Base-by-base conservation (phyloP, 23 tunicate species). In the Corella eumyota region DNA sequence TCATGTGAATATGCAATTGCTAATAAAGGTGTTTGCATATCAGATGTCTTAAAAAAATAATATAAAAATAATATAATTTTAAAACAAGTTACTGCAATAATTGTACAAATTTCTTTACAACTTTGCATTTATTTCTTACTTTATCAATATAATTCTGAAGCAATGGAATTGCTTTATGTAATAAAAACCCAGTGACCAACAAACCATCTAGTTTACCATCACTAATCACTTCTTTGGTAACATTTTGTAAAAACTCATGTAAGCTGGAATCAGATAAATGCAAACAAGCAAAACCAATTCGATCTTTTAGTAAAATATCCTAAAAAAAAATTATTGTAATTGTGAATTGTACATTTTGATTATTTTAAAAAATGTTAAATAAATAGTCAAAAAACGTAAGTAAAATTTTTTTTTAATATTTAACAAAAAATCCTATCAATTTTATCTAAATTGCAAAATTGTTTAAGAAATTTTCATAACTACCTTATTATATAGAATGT, bases 281-380 rank as follows among this genome's bases (percentile, higher is more conserved):
- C 47, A 70, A 32, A 58, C 94, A 85, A 31, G 84, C 84, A 46
- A 85, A 85, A 25, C 73, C 94, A 36, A 85, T 63, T 22, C 84
- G 68, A 38, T 85, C 94, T 44, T 75, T 50, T 7, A 76, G 19
- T 19, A 58, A 29, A 6, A 76, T 38, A 7, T 58, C 45, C 83
- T 76, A 60, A 24, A n/a, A n/a, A n/a, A n/a, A n/a, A n/a, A n/a
- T n/a, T n/a, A n/a, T n/a, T n/a, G n/a, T n/a, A n/a, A n/a, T n/a
- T n/a, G n/a, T n/a, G n/a, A n/a, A n/a, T n/a, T n/a, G n/a, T n/a
- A n/a, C n/a, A n/a, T n/a, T n/a, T n/a, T n/a, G n/a, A n/a, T n/a
- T n/a, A n/a, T n/a, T n/a, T n/a, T n/a, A n/a, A n/a, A n/a, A n/a
- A n/a, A n/a, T n/a, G n/a, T n/a, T n/a, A n/a, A n/a, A n/a, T n/a